These are phyloP conservation scores for Trichoplax adhaerens DNA, from an alignment of 37 sponge, comb jelly and placozoan species.

Conservation along the genomic window DNA sequence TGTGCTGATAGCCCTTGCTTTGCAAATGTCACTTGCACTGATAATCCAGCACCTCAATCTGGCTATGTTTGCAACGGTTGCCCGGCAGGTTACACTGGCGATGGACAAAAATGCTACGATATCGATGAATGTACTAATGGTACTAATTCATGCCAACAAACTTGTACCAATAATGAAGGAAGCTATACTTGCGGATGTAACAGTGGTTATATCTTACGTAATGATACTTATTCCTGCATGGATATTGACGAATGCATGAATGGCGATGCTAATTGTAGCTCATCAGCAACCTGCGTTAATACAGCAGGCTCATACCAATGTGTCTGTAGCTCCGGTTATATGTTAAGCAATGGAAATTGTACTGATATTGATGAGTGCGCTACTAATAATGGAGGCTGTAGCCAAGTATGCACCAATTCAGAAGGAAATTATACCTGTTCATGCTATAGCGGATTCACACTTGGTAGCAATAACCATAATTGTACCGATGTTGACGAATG, in stretches of 20 bases:
- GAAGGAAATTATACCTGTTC: slow-evolving; percentile 6
- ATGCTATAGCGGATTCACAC: background rate
- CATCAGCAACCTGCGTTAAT: too few relatives aligned
- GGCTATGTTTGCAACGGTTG: slow-evolving; percentile 21
- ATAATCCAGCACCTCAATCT: background rate
- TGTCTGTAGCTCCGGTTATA: too few relatives aligned
- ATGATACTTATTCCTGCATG: background rate
- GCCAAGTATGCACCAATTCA: slow-evolving; percentile 12
- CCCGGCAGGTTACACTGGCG: slow-evolving; percentile 7
- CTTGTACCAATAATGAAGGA: slow-evolving; percentile 35
- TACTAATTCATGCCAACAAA: slow-evolving; percentile 12
- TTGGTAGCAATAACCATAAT: too few relatives aligned
- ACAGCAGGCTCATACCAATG: too few relatives aligned
- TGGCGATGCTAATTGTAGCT: too few relatives aligned
- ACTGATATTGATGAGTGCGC: slow-evolving; percentile 14
- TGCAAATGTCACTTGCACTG: slow-evolving; percentile 9
- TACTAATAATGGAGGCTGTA: slow-evolving; percentile 7
- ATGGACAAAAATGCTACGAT: slow-evolving; percentile 25
- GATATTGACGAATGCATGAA: background rate
- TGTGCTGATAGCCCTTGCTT: slow-evolving; percentile 15
- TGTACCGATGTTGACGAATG: too few relatives aligned
- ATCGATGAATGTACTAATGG: slow-evolving; percentile 36
- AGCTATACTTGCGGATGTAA: slow-evolving; percentile 29
- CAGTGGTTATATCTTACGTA: slow-evolving; percentile 14
- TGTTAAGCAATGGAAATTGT: too few relatives aligned